These are phyloP conservation scores for Diarsia dahlii DNA, from an alignment of 2,888 invertebrate species.

Conservation along the genomic window DNA sequence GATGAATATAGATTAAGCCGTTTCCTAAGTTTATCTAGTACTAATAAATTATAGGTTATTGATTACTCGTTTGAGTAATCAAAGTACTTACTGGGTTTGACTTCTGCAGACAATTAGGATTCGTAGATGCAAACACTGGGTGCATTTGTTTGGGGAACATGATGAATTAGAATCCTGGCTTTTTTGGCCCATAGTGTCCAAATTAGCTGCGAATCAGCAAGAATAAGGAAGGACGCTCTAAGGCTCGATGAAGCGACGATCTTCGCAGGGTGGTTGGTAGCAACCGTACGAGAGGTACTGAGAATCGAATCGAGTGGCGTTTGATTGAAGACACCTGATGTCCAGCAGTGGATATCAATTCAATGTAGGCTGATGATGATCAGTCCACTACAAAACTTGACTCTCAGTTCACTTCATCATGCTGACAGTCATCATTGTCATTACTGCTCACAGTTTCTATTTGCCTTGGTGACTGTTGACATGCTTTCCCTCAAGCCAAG, in stretches of 20 bases:
- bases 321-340: no score
- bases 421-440: background rate
- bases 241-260: no score
- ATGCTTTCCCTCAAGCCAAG: background rate
- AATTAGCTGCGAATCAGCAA: background rate
- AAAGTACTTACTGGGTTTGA: no score
- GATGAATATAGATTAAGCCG: background rate
- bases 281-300: no score
- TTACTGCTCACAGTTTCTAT: background rate
- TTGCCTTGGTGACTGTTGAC: background rate
- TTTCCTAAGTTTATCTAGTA: background rate
- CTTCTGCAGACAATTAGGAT: background rate
- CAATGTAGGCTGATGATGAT: background rate
- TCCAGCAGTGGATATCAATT: no score
- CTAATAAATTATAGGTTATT: background rate
- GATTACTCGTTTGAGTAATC: background rate
- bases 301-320: no score
- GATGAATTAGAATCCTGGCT: no score
- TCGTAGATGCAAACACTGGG: background rate
- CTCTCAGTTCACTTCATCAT: background rate
- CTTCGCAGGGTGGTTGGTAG: no score
- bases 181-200: background rate
- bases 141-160: background rate
- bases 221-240: no score
- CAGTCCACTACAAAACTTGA: background rate